Percentiles rank a stretch among this genome's conserved stretches.
Evolutionary conservation across 2,113 vertebrate genomes (phyloP).

Genomic region (Aldabrachelys gigantea): DNA sequence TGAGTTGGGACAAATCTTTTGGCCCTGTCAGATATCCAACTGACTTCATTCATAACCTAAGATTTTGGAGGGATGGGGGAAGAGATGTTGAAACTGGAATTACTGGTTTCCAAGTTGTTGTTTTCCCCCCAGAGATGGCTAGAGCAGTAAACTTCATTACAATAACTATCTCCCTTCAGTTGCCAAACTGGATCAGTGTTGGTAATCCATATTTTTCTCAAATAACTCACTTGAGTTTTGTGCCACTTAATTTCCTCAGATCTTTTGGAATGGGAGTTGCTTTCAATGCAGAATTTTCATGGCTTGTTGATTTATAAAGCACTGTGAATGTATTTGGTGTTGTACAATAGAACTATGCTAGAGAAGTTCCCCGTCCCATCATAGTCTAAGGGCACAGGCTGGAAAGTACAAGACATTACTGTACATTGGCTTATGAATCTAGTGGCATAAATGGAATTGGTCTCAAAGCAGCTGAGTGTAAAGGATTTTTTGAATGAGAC

Average conservation of each 20-base stretch:
- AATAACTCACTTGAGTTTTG: not conserved
- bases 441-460: fast-evolving
- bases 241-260: not conserved
- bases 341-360: no score
- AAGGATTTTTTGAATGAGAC: not conserved
- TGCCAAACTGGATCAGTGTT: not conserved
- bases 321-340: fast-evolving
- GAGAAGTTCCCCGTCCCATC: no score
- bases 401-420: not conserved
- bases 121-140: no score
- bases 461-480: fast-evolving
- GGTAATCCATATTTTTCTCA: not conserved
- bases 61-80: not conserved
- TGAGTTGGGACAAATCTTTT: not conserved
- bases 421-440: not conserved
- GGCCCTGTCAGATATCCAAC: not conserved
- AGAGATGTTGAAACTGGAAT: not conserved
- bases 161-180: not conserved
- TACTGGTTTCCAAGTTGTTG: not conserved
- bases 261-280: not conserved
- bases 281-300: not conserved
- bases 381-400: not conserved
- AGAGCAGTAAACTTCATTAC: not conserved
- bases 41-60: conserved; percentile 2
- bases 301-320: not conserved